These are phyloP conservation scores for Oligia fasciuncula DNA, from an alignment of 2,888 invertebrate species.

Conservation along the genomic window DNA sequence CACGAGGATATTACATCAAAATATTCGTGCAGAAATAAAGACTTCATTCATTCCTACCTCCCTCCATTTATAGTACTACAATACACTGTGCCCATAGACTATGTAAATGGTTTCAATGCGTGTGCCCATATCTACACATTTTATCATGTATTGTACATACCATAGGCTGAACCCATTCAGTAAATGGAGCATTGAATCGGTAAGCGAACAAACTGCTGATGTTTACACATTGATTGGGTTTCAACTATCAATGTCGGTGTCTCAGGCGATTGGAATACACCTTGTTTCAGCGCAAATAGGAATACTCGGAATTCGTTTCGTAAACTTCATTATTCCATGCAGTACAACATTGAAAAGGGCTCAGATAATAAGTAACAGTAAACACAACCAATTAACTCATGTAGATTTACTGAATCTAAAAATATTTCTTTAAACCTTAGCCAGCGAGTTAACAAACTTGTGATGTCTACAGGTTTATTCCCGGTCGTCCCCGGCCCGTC, in stretches of 20 bases:
- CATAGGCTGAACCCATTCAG: constrained; percentile 20
- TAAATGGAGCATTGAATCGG: constrained; percentile 42
- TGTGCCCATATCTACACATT: constrained; percentile 19
- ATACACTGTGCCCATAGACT: not conserved
- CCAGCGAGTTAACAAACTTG: not conserved
- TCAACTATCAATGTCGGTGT: constrained; percentile 28
- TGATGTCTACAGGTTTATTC: not conserved
- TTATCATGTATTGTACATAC: constrained; percentile 36
- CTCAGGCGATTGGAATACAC: not conserved
- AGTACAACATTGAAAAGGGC: not conserved
- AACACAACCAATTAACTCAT: not conserved
- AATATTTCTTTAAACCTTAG: not conserved
- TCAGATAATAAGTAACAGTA: not conserved
- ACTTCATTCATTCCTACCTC: not conserved
- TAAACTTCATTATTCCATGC: not conserved
- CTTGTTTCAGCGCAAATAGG: not conserved
- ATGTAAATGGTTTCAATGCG: constrained; percentile 1
- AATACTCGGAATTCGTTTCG: constrained; percentile 6
- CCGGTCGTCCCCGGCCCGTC: too few relatives aligned
- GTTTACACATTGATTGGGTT: constrained; percentile 49
- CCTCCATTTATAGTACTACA: not conserved
- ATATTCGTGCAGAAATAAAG: not conserved
- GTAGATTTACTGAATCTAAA: not conserved
- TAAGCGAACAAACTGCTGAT: constrained; percentile 27
- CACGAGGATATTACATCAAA: too few relatives aligned